These are phyloP conservation scores for Rhinichthys klamathensis DNA, from an alignment of 2,113 vertebrate species.

Conservation along the genomic window DNA sequence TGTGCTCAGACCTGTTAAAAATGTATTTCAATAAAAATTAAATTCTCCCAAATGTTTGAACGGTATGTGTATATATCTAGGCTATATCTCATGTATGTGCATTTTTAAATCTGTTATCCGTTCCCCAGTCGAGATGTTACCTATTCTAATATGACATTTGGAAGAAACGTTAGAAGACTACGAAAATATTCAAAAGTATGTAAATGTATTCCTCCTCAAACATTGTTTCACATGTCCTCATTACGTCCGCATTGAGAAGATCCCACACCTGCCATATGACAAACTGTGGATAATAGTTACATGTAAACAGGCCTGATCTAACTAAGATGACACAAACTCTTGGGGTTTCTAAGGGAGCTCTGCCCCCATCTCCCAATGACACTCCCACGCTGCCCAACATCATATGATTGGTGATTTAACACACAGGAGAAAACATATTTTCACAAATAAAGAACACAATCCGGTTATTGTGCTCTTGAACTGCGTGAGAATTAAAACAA, in stretches of 20 bases:
- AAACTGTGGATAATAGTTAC: constrained; percentile 53
- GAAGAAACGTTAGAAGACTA: constrained; percentile 32
- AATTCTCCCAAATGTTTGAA: background rate
- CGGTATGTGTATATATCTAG: background rate
- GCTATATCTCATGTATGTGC: background rate
- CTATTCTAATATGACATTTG: constrained; percentile 30
- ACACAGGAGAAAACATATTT: background rate
- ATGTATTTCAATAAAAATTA: no score
- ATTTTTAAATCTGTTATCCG: constrained; percentile 13
- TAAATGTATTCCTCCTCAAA: constrained; percentile 59
- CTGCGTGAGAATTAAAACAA: background rate
- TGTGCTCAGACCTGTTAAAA: no score
- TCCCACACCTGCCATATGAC: constrained; percentile 74
- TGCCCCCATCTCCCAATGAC: background rate
- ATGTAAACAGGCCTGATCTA: constrained; percentile 35
- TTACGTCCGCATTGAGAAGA: constrained; percentile 75
- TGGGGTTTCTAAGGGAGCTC: background rate
- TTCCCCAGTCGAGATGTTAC: constrained; percentile 29
- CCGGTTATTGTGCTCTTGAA: background rate
- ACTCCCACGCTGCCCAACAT: background rate
- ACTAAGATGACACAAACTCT: constrained; percentile 9
- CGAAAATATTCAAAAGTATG: constrained; percentile 60
- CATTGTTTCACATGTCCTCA: constrained; percentile 67
- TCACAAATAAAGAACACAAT: background rate
- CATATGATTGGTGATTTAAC: background rate